Base-by-base conservation (phyloP, 2,113 vertebrate genomes). In the Tichodroma muraria region DNA sequence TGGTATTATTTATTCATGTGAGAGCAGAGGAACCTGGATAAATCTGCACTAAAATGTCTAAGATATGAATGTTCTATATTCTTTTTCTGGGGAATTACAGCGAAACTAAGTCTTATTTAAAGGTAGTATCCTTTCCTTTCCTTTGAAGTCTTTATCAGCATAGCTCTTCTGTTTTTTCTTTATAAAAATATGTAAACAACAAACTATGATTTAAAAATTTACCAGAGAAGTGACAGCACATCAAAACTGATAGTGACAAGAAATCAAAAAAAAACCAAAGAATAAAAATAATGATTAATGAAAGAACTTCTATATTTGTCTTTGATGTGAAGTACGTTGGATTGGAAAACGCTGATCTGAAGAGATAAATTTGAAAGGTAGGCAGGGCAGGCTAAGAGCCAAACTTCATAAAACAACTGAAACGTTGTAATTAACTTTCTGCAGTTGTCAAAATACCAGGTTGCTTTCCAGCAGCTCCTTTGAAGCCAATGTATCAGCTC, bases 251-350 rank as follows among this genome's bases (percentile, higher is more conserved):
- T 50, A 45, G 70, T 89, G 95, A 71, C 81, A 89, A 88, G 73
- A 89, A 84, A 27, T 84, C 80, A 87, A 93, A 94, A 87, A 94
- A 87, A n/a, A n/a, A n/a, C n/a, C 61, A 86, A 31, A 87, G 76
- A 52, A 69, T 91, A 85, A 87, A 93, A 91, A 72, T 64, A 89
- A 86, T 52, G 57, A 90, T 79, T 87, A 75, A 78, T 79, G 93
- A 82, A 92, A 70, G 66, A 87, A 38, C 63, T 75, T 54, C 60
- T 72, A 0, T 72, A 76, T 93, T 86, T 91, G 16, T 57, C 92
- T 93, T 94, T 91, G 86, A 92, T 92, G 69, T 92, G 75, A 87
- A 86, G 77, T 53, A 68, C 4, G 0, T 68, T 71, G 73, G 61
- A 57, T 47, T 89, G 78, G 65, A 87, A 77, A 63, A 59, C 68